Evolutionary conservation across 2,888 invertebrate species (phyloP), one percentile per base, ranked within the genome.

Genomic region (Drosophila kanekoi): DNA sequence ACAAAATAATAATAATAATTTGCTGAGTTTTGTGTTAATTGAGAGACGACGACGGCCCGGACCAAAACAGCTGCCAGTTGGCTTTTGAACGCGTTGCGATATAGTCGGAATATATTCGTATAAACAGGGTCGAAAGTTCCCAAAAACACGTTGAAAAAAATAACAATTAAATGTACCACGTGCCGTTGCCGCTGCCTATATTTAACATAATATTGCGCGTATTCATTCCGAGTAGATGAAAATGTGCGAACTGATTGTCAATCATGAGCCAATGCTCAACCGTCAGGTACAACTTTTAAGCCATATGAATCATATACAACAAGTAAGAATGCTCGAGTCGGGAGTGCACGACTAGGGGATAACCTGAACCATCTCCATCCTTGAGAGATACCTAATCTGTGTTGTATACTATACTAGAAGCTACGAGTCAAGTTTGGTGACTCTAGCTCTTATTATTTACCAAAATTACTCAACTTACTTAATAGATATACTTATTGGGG

Each of bases 221-320:
- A 37, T 47, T 32, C 38, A 40, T 40, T 6, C 38, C 16, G 10
- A 43, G 3, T 14, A 62, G 51, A 65, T 72, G 60, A 85, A 63
- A 53, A 90, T 91, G 90, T 90, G 90, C 77, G 91, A 91, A 82
- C 80, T 90, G 78, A 79, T 90, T 49, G 77, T 90, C 75, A 90
- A 89, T 80, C 89, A 89, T 73, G 54, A 54, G 54, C 54, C 5
- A 13, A 75, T 81, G 63, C 77, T 87, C 65, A 83, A 89, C 56
- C 87, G 83, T 65, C 81, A 90, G 90, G 90, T 90, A 91, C 74
- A 64, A 49, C 40, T 40, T 44, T 41, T 40, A 44, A 44, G 32
- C 35, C 48, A 41, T 9, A 58, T 76, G 70, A 57, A 33, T 74
- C 69, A 69, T 18, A n/a, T 48, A 14, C 32, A 56, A n/a, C n/a